Evolutionary conservation across 2,113 vertebrate genomes (phyloP), one percentile per base, ranked within the genome.

Genomic region (Thermophis baileyi): DNA sequence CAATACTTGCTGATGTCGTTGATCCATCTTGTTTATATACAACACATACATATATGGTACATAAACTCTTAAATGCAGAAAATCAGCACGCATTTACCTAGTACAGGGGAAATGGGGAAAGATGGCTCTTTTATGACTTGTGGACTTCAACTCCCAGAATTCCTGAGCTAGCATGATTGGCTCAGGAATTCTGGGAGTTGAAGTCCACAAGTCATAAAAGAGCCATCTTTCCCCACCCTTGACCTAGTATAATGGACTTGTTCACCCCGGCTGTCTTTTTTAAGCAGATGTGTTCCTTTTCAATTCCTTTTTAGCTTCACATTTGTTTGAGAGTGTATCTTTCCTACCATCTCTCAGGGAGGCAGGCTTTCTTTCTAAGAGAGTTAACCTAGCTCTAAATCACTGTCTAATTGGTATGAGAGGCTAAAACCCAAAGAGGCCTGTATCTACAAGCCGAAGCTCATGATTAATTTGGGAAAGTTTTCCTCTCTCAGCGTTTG

Each of bases 321-420:
- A 90, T 93, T 90, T 86, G n/a, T 55, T 50, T 63, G 88, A 90
- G 69, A 44, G 46, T 30, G 16, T 87, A 60, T 90, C 54, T 90
- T 90, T 87, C 81, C 35, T 81, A 30, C 46, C 47, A 85, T 93
- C 88, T 93, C 54, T 63, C 46, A 86, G 30, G 57, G 69, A 93
- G 74, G 24, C 53, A 60, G 47, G 9, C 92, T 93, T 93, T 90
- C 81, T 93, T 90, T 89, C 81, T 87, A 47, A 93, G 53, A 57
- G 69, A 44, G 89, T 90, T 90, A 81, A 93, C 46, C 25, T 63
- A 90, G n/a, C 81, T 44, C 46, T 93, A 93, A 93, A 93, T 93
- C 92, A 90, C 89, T 93, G 92, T 93, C 92, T 90, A 90, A 93
- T 93, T 93, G 89, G 89, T 90, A 93, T 87, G 89, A 93, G 51